Percentiles rank a stretch among this genome's conserved stretches.
Conservation (phyloP, 1,140 invertebrate genomes). For the Adoxophyes honmai region DNA sequence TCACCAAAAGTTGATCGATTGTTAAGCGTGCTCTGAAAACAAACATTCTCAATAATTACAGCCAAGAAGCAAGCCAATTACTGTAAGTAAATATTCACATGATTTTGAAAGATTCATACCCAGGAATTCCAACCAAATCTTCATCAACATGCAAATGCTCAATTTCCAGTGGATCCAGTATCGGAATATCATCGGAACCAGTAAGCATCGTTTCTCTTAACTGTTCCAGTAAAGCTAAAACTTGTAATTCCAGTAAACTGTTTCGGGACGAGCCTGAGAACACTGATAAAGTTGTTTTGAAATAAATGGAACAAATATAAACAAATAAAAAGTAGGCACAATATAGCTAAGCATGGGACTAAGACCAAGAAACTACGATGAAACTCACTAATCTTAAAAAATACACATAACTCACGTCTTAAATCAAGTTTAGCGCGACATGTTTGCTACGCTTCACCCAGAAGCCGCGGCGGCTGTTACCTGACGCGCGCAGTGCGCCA, state of each 20-base stretch:
- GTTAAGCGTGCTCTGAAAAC: not conserved
- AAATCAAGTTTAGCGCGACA: no score
- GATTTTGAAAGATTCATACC: constrained; percentile 22
- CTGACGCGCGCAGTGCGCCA: no score
- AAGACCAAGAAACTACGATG: no score
- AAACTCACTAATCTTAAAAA: no score
- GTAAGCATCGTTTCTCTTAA: constrained; percentile 29
- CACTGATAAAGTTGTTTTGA: not conserved
- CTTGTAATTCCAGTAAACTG: constrained; percentile 20
- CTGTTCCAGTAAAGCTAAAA: constrained; percentile 26
- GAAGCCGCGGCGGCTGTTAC: no score
- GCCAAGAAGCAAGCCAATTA: not conserved
- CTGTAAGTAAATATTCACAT: constrained; percentile 20
- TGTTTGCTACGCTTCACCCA: no score
- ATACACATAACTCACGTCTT: no score
- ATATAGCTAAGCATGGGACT: no score
- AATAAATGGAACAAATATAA: no score
- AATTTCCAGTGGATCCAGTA: constrained; percentile 32
- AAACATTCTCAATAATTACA: not conserved
- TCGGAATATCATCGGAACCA: constrained; percentile 33
- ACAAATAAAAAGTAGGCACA: no score
- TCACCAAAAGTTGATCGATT: not conserved
- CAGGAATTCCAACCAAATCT: constrained; percentile 24
- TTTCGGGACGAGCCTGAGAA: constrained; percentile 27
- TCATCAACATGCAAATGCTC: constrained; percentile 27